Base-by-base conservation (phyloP, 2,888 invertebrate species). In the Eupeodes latifasciatus region DNA sequence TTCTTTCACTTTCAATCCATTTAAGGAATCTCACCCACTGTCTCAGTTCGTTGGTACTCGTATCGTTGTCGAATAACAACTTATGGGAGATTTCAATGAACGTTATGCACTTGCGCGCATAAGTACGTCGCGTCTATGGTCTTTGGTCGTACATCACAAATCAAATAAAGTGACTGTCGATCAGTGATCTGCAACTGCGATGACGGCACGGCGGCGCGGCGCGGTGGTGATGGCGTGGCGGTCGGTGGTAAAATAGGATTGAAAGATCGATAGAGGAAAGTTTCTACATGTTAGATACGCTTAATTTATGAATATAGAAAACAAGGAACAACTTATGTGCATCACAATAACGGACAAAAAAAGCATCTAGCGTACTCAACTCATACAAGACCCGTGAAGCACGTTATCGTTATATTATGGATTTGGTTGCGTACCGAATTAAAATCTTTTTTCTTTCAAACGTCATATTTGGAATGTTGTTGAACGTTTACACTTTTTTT, bases 1-100 rank as follows among this genome's bases (percentile, higher is more conserved):
- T 75, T 87, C 87, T 87, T 87, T 87, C 83, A 87, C 87, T 87
- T 87, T 87, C 67, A 80, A 77, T 80, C 80, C 77, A 67, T 84
- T 83, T 87, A 83, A 84, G 87, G 87, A 83, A 83, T 84, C 27
- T 27, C 72, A 51, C 72, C 47, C 78, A 71, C 69, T 40, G 40
- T 74, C 47, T 44, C 47, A 59, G 53, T 16, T 40, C 40, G 40
- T 40, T 40, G 40, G 40, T 27, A n/a, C n/a, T n/a, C n/a, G n/a
- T n/a, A 27, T 49, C 47, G 66, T 19, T 51, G 55, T 75, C 74
- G 6, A 44, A 27, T 27, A 27, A 47, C 57, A 16, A 59, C 51
- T 69, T 69, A 27, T 27, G n/a, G 11, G 7, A 72, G 44, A 82
- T 78, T 71, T 86, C 75, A 76, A 51, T 86, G 62, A 53, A 53